phyloP scores from a whole-genome alignment of 2,113 vertebrate genomes.

The Aegotheles bennettii region DNA sequence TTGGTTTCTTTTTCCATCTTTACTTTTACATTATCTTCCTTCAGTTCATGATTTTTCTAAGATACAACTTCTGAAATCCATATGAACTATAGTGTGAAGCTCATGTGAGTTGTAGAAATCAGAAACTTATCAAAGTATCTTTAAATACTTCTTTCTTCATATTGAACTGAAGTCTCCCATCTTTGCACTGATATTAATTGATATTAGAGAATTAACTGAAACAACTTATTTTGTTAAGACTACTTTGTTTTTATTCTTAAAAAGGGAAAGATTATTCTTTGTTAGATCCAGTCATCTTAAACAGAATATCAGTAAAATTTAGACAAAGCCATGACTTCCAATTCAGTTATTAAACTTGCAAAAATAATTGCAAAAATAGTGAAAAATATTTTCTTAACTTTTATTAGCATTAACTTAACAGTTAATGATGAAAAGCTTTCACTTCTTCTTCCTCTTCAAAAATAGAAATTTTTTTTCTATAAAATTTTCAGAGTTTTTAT shows the following conservation, averaged over 20 bases:
- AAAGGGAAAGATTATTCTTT: neutral
- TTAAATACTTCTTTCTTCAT: neutral
- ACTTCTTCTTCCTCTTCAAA: neutral
- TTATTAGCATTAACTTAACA: neutral
- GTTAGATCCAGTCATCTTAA: neutral
- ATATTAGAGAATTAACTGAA: neutral
- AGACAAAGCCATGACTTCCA: neutral
- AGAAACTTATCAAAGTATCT: neutral
- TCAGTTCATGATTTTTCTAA: neutral
- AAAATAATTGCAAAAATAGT: neutral
- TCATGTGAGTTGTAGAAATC: rapidly evolving
- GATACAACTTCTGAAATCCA: neutral
- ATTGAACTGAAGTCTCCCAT: neutral
- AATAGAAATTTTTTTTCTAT: neutral
- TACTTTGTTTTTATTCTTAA: neutral
- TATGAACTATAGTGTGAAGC: neutral
- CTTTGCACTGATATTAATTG: neutral
- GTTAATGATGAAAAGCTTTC: neutral
- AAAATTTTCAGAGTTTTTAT: too few species aligned
- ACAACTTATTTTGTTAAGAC: neutral
- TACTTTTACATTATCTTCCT: neutral
- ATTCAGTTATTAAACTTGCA: neutral
- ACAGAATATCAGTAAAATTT: neutral
- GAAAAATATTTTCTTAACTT: neutral
- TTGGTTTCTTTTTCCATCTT: neutral